Percentiles rank a stretch among this genome's conserved stretches.
Evolutionary conservation across 2,888 invertebrate species (phyloP).

Genomic region (Rotaria sp.): DNA sequence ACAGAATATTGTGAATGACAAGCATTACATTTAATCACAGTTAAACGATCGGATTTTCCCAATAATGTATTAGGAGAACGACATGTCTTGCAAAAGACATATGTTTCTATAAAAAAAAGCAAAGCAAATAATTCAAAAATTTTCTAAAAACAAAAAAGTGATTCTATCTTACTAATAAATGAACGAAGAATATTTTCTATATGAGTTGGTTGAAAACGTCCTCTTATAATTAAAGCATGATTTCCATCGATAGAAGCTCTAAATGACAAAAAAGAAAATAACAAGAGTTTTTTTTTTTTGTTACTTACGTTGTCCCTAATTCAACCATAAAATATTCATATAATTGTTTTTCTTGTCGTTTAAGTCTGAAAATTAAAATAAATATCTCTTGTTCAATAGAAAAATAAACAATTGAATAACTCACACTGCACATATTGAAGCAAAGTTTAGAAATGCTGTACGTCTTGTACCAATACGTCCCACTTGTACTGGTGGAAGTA

Average conservation of each 20-base stretch:
- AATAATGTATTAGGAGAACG: conserved; percentile 94
- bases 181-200: conserved; percentile 95
- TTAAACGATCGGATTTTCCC: conserved; percentile 93
- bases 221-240: conserved; percentile 94
- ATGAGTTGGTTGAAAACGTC: conserved; percentile 97
- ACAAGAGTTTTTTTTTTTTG: neutral
- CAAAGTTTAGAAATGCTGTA: conserved; percentile 96
- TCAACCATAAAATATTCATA: conserved; percentile 87
- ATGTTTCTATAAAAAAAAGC: conserved; percentile 63
- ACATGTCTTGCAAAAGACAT: conserved; percentile 99
- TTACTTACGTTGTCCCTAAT: conserved; percentile 67
- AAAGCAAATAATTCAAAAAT: neutral
- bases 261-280: conserved; percentile 49
- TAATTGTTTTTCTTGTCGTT: conserved; percentile 34
- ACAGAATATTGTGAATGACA: conserved; percentile 98
- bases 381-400: neutral
- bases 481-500: conserved; percentile 83
- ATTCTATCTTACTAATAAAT: conserved; percentile 60
- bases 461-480: conserved; percentile 89
- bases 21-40: conserved; percentile 97
- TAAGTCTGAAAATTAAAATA: neutral
- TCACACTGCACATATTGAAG: conserved; percentile 70
- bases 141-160: neutral
- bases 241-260: conserved; percentile 98
- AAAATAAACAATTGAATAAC: conserved; percentile 43